Evolutionary conservation across 2,888 invertebrate genomes (phyloP).

Genomic region (Smittia sp.): DNA sequence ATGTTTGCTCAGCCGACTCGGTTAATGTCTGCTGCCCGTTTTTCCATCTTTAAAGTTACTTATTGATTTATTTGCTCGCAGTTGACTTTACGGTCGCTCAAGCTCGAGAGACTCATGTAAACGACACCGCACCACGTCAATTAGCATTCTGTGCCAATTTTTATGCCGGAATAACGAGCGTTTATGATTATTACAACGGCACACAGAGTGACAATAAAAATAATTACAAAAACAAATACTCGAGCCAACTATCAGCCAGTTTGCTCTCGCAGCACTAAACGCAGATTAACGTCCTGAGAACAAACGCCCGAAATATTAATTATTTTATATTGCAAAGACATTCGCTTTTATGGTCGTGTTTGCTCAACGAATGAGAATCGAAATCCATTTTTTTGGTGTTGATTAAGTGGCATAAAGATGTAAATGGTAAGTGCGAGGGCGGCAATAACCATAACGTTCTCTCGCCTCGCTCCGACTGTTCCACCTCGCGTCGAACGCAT

Average conservation of each 20-base stretch:
- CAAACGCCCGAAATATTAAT: slow-evolving; percentile 33
- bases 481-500: neutral
- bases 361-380: slow-evolving; percentile 9
- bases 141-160: slow-evolving; percentile 39
- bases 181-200: slow-evolving; percentile 32
- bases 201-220: slow-evolving; percentile 28
- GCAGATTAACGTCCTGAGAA: slow-evolving; percentile 2
- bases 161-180: slow-evolving; percentile 34
- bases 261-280: neutral
- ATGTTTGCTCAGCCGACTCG: neutral
- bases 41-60: too few relatives aligned
- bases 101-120: neutral
- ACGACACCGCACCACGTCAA: neutral
- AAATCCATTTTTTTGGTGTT: slow-evolving; percentile 35
- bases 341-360: slow-evolving; percentile 39
- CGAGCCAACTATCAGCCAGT: neutral
- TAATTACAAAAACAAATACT: slow-evolving; percentile 40
- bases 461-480: neutral
- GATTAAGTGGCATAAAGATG: slow-evolving; percentile 38
- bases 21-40: too few relatives aligned
- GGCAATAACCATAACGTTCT: slow-evolving; percentile 39
- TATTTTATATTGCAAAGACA: slow-evolving; percentile 42
- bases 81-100: too few relatives aligned
- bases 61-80: too few relatives aligned
- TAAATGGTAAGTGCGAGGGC: slow-evolving; percentile 31